Evolutionary conservation across 2,113 vertebrate species (phyloP), one percentile per base, ranked within the genome.

Genomic region (Sinocyclocheilus rhinocerous): DNA sequence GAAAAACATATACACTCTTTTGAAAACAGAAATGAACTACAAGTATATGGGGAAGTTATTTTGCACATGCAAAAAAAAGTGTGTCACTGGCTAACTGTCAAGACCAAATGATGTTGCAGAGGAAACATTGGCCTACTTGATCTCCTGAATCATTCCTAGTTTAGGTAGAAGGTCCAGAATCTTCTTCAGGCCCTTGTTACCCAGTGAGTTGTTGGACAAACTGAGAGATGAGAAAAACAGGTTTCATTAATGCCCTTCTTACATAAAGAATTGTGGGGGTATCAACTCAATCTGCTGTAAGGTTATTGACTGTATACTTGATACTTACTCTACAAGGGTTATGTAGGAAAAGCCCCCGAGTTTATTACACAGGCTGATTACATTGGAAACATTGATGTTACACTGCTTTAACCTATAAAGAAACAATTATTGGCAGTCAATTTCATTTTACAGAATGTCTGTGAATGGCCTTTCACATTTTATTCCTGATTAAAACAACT

Each of bases 181-280:
- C 81, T 89, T 93, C 86, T 45, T 1, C 1, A 94, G 91, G 5
- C 96, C 96, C 29, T 91, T 73, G 0, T 96, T 94, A 22, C 94
- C 93, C 67, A 99, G 91, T 4, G 16, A 15, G 63, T 97, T 98
- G 20, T 8, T 69, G 2, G 96, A 97, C 42, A 99, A 90, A 91
- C 97, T 98, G 72, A 72, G 2, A 89, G 2, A 8, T 29, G 6
- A 45, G 18, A 57, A 52, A 75, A 50, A 36, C 1, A 55, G 9
- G 5, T 52, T 15, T n/a, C 22, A 75, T 61, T 39, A 36, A 36
- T 36, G 36, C 48, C 55, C 9, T n/a, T n/a, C 22, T 42, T 63
- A 20, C 10, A 55, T 39, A 6, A 81, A 36, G 16, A 24, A 36
- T 18, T 73, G 33, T 73, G 67, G 2, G 10, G 52, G 20, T 52